Percentiles rank a stretch among this genome's conserved stretches.
These are phyloP conservation scores for Selene dorsalis DNA, from an alignment of 2,797 vertebrate genomes.

Conservation along the genomic window DNA sequence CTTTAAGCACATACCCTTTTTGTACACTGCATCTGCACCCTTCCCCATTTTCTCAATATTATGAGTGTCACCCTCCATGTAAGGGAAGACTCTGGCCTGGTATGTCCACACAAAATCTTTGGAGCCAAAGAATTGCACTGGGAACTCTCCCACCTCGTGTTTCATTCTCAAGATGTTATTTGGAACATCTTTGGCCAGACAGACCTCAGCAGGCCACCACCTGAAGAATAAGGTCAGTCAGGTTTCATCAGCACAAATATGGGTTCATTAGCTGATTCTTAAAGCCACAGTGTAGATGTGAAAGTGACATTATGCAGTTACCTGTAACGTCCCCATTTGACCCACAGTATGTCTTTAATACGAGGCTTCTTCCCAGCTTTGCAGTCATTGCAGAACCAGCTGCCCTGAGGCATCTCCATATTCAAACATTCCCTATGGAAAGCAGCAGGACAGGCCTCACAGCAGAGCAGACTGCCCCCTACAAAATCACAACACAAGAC, in stretches of 20 bases:
- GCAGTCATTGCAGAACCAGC: slow-evolving; percentile 99
- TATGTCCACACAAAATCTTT: slow-evolving; percentile 99
- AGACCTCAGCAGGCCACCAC: slow-evolving; percentile 99
- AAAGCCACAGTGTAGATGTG: neutral
- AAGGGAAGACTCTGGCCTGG: slow-evolving; percentile 97
- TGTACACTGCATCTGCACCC: slow-evolving; percentile 94
- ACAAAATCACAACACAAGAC: slow-evolving; percentile 29
- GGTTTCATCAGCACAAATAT: slow-evolving; percentile 19
- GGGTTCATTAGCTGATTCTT: neutral
- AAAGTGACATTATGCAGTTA: slow-evolving; percentile 62
- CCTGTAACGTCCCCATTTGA: slow-evolving; percentile 98
- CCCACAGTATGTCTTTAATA: slow-evolving; percentile 98
- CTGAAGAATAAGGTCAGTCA: slow-evolving; percentile 72
- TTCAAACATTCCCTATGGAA: slow-evolving; percentile 99
- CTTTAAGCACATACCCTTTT: slow-evolving; percentile 87
- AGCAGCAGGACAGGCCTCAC: slow-evolving; percentile 99
- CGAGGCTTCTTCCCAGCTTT: slow-evolving; percentile 97
- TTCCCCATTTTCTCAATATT: slow-evolving; percentile 99
- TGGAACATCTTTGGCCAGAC: slow-evolving; percentile 92
- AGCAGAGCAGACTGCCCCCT: slow-evolving; percentile 98
- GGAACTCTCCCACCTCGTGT: slow-evolving; percentile 97
- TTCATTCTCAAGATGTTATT: slow-evolving; percentile 95
- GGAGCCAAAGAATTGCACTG: slow-evolving; percentile 98
- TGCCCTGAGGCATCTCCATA: slow-evolving; percentile 98
- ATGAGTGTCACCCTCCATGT: slow-evolving; percentile 98